phyloP scores from a whole-genome alignment of 1,140 invertebrate genomes.

The Drosophila subpulchrella region DNA sequence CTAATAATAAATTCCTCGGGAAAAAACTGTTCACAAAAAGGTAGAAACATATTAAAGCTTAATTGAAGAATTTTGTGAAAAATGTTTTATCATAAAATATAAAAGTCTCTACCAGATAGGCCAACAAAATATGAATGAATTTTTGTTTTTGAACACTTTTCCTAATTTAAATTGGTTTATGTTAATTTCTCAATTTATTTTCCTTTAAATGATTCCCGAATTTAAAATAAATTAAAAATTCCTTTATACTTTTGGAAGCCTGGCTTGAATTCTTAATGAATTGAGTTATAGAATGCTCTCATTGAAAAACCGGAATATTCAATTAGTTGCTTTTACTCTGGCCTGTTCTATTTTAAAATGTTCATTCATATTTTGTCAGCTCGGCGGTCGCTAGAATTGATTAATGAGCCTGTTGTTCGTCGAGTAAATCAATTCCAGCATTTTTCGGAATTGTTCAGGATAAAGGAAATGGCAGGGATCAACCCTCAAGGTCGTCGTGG shows the following conservation, averaged over 20 bases:
- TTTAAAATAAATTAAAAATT: constrained; percentile 3
- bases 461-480: neutral
- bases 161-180: too few species aligned
- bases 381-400: constrained; percentile 16
- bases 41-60: too few species aligned
- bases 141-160: too few species aligned
- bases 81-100: too few species aligned
- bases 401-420: constrained; percentile 39
- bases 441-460: neutral
- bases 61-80: too few species aligned
- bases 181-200: too few species aligned
- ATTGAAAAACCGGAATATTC: constrained; percentile 26
- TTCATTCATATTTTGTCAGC: constrained; percentile 15
- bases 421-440: constrained; percentile 20
- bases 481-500: constrained; percentile 23
- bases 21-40: too few species aligned
- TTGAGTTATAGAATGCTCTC: neutral
- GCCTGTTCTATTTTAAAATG: constrained; percentile 16
- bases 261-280: constrained; percentile 2
- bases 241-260: constrained; percentile 6
- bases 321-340: constrained; percentile 7
- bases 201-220: neutral
- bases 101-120: too few species aligned
- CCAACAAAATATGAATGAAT: too few species aligned
- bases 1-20: too few species aligned